Conservation (phyloP, 2,113 vertebrate genomes). For the Syngnathoides biaculeatus region DNA sequence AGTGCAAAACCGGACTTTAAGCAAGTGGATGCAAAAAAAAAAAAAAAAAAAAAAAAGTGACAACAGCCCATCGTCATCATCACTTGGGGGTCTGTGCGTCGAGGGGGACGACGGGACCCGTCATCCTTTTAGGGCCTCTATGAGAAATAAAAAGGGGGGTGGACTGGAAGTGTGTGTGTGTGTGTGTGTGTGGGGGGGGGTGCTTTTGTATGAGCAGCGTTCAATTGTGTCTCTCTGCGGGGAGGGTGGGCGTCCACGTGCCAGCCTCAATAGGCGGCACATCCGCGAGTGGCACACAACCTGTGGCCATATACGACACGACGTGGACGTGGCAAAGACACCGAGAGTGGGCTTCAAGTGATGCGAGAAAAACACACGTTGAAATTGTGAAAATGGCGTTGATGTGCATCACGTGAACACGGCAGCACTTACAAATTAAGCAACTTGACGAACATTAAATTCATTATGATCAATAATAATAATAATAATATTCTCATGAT, state of each 20-base stretch:
- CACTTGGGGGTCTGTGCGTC: conserved; percentile 26
- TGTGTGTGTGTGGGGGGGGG: too few species aligned
- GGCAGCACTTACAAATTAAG: neutral
- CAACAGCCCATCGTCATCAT: conserved; percentile 53
- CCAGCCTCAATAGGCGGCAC: conserved; percentile 68
- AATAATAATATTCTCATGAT: too few species aligned
- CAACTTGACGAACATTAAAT: too few species aligned
- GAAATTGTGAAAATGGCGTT: conserved; percentile 41
- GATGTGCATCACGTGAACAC: conserved; percentile 53
- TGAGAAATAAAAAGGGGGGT: conserved; percentile 38
- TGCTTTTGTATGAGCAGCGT: conserved; percentile 68
- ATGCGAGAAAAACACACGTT: neutral
- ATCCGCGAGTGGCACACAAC: conserved; percentile 70
- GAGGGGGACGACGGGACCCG: conserved; percentile 30
- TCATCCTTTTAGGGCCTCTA: conserved; percentile 59
- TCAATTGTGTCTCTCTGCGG: conserved; percentile 71
- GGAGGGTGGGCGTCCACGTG: conserved; percentile 73
- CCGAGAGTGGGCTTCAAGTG: conserved; percentile 37
- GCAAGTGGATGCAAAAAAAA: conserved; percentile 42
- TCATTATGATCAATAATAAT: too few species aligned
- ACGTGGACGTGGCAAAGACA: conserved; percentile 59
- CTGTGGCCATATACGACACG: conserved; percentile 67
- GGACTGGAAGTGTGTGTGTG: too few species aligned
- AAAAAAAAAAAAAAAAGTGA: conserved; percentile 17
- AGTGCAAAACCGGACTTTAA: conserved; percentile 51